Evolutionary conservation across 2,113 vertebrate species (phyloP).

Genomic region (Mystacornis crossleyi): DNA sequence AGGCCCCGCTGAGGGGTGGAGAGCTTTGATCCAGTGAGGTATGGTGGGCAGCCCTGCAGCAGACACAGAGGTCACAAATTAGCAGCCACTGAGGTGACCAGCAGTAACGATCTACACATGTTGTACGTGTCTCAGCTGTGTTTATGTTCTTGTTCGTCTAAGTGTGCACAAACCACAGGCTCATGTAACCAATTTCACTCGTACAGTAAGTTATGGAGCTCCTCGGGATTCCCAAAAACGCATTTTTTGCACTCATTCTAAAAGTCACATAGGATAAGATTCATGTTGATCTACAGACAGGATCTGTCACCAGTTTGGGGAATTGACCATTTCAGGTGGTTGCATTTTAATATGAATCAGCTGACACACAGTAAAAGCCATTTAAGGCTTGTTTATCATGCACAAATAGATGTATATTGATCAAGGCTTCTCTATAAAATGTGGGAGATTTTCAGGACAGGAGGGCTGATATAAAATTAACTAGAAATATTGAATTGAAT

Average conservation of each 20-base stretch:
- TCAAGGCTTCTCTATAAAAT: not conserved
- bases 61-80: conserved; percentile 54
- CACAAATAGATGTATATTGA: not conserved
- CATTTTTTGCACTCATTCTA: not conserved
- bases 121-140: conserved; percentile 47
- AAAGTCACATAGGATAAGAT: not conserved
- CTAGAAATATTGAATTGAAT: not conserved
- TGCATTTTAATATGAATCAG: conserved; percentile 18
- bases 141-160: conserved; percentile 42
- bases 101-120: conserved; percentile 52
- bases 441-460: not conserved
- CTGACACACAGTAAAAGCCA: not conserved
- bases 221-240: not conserved
- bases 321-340: not conserved
- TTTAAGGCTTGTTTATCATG: not conserved
- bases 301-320: not conserved
- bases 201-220: conserved; percentile 7
- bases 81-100: conserved; percentile 44
- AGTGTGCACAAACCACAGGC: conserved; percentile 52
- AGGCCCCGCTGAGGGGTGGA: conserved; percentile 90
- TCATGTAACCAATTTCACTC: conserved; percentile 34
- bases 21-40: conserved; percentile 98
- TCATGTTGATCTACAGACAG: not conserved
- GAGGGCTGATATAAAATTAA: not conserved
- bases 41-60: conserved; percentile 91